These are phyloP conservation scores for Noctua comes DNA, from an alignment of 2,888 invertebrate species.

Conservation along the genomic window DNA sequence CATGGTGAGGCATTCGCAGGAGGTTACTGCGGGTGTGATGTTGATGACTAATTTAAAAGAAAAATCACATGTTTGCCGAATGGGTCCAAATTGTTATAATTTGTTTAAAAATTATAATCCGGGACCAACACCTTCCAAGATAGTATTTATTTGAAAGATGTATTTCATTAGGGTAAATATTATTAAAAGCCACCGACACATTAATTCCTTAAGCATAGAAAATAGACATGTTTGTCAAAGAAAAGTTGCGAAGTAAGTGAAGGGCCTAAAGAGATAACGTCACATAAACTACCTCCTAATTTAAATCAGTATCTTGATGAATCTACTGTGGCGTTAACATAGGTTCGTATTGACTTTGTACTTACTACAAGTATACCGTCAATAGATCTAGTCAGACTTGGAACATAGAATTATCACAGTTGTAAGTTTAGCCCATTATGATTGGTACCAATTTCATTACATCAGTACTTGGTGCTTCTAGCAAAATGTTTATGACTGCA, in stretches of 20 bases:
- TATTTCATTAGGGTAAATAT: slow-evolving; percentile 89
- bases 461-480: slow-evolving; percentile 43
- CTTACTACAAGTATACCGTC: slow-evolving; percentile 73
- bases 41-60: slow-evolving; percentile 82
- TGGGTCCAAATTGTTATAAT: slow-evolving; percentile 90
- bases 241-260: slow-evolving; percentile 88
- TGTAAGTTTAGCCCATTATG: slow-evolving; percentile 55
- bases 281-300: slow-evolving; percentile 89
- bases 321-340: slow-evolving; percentile 79
- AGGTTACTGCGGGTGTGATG: slow-evolving; percentile 80
- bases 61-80: slow-evolving; percentile 86
- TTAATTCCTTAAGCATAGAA: slow-evolving; percentile 90
- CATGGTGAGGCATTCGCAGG: slow-evolving; percentile 83
- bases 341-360: slow-evolving; percentile 78
- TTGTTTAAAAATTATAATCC: slow-evolving; percentile 91
- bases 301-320: slow-evolving; percentile 85
- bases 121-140: slow-evolving; percentile 90
- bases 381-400: slow-evolving; percentile 88
- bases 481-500: slow-evolving; percentile 31
- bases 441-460: slow-evolving; percentile 49
- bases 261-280: slow-evolving; percentile 76
- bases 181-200: slow-evolving; percentile 91
- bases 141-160: slow-evolving; percentile 91
- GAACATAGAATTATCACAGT: slow-evolving; percentile 80
- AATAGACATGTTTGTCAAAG: slow-evolving; percentile 87